Evolutionary conservation across 2,797 vertebrate genomes (phyloP).

Genomic region (Limosa lapponica): DNA sequence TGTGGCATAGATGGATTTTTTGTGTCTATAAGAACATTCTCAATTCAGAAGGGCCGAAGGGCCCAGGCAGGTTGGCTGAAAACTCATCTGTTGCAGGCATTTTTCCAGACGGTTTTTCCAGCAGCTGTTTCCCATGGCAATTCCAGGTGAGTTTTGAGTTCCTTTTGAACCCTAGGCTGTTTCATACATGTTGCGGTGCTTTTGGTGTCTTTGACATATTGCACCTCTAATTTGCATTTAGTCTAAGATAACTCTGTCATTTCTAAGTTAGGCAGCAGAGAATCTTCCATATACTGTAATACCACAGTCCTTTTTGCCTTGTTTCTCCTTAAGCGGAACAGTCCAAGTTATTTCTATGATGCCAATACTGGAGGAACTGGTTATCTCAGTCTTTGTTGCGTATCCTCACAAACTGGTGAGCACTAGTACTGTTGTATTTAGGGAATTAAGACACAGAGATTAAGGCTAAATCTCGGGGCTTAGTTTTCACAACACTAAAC

Average conservation of each 20-base stretch:
- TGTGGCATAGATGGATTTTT: neutral
- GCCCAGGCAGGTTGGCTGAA: neutral
- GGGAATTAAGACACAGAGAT: neutral
- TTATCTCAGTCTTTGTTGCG: neutral
- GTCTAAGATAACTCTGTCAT: neutral
- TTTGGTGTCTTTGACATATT: neutral
- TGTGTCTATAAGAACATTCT: neutral
- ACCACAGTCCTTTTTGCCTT: neutral
- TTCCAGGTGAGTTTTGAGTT: neutral
- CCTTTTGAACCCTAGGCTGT: neutral
- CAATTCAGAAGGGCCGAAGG: neutral
- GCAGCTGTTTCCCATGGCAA: neutral
- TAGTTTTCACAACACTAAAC: neutral
- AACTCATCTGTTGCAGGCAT: too few relatives aligned
- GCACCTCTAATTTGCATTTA: neutral
- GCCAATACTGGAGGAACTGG: rapidly evolving
- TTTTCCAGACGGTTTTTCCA: neutral
- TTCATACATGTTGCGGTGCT: neutral
- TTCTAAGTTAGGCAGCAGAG: neutral
- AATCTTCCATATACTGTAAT: neutral
- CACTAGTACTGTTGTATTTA: neutral
- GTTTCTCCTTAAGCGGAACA: neutral
- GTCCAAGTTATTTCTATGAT: rapidly evolving
- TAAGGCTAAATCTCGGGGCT: neutral
- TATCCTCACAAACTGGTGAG: neutral